Conservation (phyloP, 2,888 invertebrate species). For the Scaptomyza flava region DNA sequence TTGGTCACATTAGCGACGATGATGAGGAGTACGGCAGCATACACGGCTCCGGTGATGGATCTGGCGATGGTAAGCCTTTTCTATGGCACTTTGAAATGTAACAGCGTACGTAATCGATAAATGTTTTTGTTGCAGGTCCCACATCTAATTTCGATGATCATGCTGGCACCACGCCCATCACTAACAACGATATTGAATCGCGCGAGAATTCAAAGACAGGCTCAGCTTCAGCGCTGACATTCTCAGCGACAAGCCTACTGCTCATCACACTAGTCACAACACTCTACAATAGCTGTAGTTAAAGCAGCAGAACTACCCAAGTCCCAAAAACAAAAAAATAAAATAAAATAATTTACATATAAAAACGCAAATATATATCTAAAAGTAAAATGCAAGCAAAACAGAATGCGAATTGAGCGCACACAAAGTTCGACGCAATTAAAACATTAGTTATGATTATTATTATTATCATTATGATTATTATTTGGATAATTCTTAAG, state of each 20-base stretch:
- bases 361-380: constrained; percentile 17
- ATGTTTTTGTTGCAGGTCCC: constrained; percentile 48
- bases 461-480: constrained; percentile 64
- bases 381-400: constrained; percentile 16
- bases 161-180: constrained; percentile 60
- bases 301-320: constrained; percentile 57
- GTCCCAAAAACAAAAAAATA: constrained; percentile 20
- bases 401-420: constrained; percentile 37
- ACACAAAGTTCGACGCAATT: constrained; percentile 58
- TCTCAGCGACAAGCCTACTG: constrained; percentile 50
- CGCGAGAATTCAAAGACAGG: constrained; percentile 42
- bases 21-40: constrained; percentile 82
- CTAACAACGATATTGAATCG: constrained; percentile 44
- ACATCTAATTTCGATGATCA: constrained; percentile 67
- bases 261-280: constrained; percentile 79
- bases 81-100: neutral
- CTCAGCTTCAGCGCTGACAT: constrained; percentile 44
- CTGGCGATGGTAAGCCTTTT: constrained; percentile 81
- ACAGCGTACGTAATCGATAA: neutral
- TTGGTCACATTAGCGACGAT: constrained; percentile 73
- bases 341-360: constrained; percentile 23
- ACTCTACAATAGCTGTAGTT: constrained; percentile 70
- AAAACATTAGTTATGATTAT: constrained; percentile 58
- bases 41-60: constrained; percentile 83
- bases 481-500: constrained; percentile 72